Conservation (phyloP, 2,797 vertebrate genomes). For the Chelon auratus region DNA sequence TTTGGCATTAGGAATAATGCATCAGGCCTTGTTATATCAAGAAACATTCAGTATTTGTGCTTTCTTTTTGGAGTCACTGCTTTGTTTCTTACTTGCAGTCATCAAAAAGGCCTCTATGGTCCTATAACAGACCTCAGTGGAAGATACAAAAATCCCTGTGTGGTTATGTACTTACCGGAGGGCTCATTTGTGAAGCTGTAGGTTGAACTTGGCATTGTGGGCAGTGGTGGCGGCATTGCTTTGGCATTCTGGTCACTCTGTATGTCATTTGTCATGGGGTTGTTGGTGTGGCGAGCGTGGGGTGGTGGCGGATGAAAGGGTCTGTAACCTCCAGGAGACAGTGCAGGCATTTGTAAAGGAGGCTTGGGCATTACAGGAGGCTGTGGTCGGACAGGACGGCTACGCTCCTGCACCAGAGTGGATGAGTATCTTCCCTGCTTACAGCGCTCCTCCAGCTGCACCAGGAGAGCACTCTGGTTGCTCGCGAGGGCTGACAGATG, state of each 20-base stretch:
- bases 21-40: too few species aligned
- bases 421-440: constrained; percentile 61
- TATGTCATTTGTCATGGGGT: constrained; percentile 93
- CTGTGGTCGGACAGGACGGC: constrained; percentile 63
- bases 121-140: background rate
- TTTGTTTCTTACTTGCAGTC: too few species aligned
- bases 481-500: constrained; percentile 85
- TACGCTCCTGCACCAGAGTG: constrained; percentile 40
- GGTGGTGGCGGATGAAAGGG: constrained; percentile 85
- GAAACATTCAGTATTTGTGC: too few species aligned
- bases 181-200: constrained; percentile 90
- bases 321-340: constrained; percentile 80
- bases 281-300: constrained; percentile 83
- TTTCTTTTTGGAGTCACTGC: too few species aligned
- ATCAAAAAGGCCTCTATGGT: too few species aligned
- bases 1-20: too few species aligned
- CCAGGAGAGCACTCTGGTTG: constrained; percentile 77
- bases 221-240: constrained; percentile 82
- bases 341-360: constrained; percentile 65
- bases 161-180: constrained; percentile 86
- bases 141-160: background rate
- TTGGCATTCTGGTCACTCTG: constrained; percentile 91
- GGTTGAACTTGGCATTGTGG: constrained; percentile 90
- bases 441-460: constrained; percentile 91
- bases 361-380: constrained; percentile 48